A percentile compares a stretch with the other conserved stretches of the same genome.
phyloP scores from a whole-genome alignment of 2,113 vertebrate genomes.

The Ailuropoda melanoleuca region DNA sequence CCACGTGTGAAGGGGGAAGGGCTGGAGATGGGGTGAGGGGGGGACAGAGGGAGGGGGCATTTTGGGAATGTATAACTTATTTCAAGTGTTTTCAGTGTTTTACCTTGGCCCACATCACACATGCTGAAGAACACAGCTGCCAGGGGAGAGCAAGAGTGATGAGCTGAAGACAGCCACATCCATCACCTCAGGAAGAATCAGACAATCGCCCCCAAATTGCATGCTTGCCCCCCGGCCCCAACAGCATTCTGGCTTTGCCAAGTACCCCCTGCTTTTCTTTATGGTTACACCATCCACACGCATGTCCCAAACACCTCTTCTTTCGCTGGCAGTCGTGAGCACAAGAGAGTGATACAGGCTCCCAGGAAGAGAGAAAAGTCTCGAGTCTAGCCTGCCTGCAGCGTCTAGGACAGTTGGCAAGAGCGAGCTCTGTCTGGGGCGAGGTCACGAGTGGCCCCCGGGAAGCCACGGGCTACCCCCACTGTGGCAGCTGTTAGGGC shows the following conservation, averaged over 20 bases:
- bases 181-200: background rate
- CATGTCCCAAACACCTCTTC: rapidly evolving
- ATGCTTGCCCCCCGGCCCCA: rapidly evolving
- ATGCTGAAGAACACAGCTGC: rapidly evolving
- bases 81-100: background rate
- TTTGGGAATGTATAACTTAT: rapidly evolving
- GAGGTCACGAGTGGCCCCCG: background rate
- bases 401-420: background rate
- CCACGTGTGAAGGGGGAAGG: background rate
- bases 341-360: rapidly evolving
- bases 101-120: rapidly evolving
- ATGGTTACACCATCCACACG: rapidly evolving
- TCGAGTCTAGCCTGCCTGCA: background rate
- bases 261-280: too few relatives aligned
- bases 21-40: too few relatives aligned
- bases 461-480: background rate
- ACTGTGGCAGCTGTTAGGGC: rapidly evolving
- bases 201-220: rapidly evolving
- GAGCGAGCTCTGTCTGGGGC: rapidly evolving
- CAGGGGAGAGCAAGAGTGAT: rapidly evolving
- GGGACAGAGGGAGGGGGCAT: rapidly evolving
- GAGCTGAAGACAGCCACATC: rapidly evolving
- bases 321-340: rapidly evolving
- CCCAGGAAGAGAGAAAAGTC: rapidly evolving
- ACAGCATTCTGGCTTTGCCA: rapidly evolving